These are phyloP conservation scores for Neomicropteryx cornuta DNA, from an alignment of 1,140 invertebrate species.

Conservation along the genomic window DNA sequence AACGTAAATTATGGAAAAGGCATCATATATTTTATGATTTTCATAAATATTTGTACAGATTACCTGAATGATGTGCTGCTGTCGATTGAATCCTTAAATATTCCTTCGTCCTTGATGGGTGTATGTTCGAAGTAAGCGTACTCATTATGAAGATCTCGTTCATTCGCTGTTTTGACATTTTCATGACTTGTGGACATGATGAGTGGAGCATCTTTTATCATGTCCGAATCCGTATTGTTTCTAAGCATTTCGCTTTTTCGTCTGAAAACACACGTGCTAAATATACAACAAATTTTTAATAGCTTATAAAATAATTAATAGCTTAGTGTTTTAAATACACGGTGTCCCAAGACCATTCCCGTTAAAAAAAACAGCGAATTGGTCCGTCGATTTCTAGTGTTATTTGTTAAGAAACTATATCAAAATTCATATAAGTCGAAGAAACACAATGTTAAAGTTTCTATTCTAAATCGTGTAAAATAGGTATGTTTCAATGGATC, in stretches of 20 bases:
- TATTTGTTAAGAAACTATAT: background rate
- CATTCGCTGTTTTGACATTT: slow-evolving; percentile 37
- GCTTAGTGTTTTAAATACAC: background rate
- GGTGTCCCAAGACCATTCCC: background rate
- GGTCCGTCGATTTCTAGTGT: background rate
- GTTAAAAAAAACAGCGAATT: background rate
- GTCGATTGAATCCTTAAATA: slow-evolving; percentile 34
- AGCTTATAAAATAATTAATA: background rate
- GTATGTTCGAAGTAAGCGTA: slow-evolving; percentile 41
- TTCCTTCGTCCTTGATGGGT: slow-evolving; percentile 47
- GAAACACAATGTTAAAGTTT: too few species aligned
- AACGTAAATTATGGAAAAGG: too few species aligned
- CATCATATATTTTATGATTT: too few species aligned
- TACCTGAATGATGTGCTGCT: slow-evolving; percentile 33
- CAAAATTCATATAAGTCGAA: background rate
- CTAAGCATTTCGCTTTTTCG: slow-evolving; percentile 32
- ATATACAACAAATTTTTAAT: slow-evolving; percentile 6
- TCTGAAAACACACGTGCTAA: slow-evolving; percentile 18
- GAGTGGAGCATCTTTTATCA: slow-evolving; percentile 35
- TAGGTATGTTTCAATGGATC: too few species aligned
- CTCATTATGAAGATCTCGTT: slow-evolving; percentile 26
- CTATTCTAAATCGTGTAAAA: too few species aligned
- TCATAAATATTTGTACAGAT: too few species aligned
- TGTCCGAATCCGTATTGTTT: slow-evolving; percentile 21
- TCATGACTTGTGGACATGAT: slow-evolving; percentile 45